Evolutionary conservation across 2,888 invertebrate species (phyloP).

Genomic region (Idaea dimidiata): DNA sequence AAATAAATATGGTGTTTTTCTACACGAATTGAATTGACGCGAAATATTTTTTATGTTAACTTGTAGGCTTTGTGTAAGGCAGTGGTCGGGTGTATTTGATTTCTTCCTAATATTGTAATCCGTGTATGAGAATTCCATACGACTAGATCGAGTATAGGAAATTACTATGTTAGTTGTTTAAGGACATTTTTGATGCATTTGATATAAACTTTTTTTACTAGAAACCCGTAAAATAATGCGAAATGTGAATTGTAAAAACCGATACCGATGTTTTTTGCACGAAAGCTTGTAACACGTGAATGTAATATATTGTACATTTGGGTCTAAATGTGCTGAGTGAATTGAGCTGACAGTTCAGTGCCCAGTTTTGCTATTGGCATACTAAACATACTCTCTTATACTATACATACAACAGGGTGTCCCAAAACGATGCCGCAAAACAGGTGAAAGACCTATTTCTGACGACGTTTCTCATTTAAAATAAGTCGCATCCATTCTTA

Average conservation of each 20-base stretch:
- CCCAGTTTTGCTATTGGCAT: constrained; percentile 80
- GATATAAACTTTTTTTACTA: constrained; percentile 81
- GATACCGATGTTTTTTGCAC: constrained; percentile 74
- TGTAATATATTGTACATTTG: constrained; percentile 81
- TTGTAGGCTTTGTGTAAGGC: constrained; percentile 72
- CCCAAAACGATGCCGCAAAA: no score
- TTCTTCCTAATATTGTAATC: constrained; percentile 65
- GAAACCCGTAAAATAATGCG: constrained; percentile 72
- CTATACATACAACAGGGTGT: no score
- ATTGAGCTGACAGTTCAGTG: constrained; percentile 74
- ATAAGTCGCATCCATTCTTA: no score
- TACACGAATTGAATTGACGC: constrained; percentile 71
- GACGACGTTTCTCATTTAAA: no score
- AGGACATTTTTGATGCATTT: constrained; percentile 81
- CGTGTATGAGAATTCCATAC: constrained; percentile 68
- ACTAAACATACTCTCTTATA: constrained; percentile 16
- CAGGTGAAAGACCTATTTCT: no score
- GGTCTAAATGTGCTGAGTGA: constrained; percentile 79
- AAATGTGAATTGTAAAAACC: constrained; percentile 73
- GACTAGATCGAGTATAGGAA: constrained; percentile 69
- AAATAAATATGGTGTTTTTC: constrained; percentile 62
- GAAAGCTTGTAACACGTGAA: constrained; percentile 73
- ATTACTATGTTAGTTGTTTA: constrained; percentile 78
- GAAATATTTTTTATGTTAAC: constrained; percentile 63
- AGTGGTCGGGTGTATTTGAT: constrained; percentile 72